A percentile compares a stretch with the other conserved stretches of the same genome.
Conservation (phyloP, 1,140 invertebrate species). For the Sycophaga agraensis region DNA sequence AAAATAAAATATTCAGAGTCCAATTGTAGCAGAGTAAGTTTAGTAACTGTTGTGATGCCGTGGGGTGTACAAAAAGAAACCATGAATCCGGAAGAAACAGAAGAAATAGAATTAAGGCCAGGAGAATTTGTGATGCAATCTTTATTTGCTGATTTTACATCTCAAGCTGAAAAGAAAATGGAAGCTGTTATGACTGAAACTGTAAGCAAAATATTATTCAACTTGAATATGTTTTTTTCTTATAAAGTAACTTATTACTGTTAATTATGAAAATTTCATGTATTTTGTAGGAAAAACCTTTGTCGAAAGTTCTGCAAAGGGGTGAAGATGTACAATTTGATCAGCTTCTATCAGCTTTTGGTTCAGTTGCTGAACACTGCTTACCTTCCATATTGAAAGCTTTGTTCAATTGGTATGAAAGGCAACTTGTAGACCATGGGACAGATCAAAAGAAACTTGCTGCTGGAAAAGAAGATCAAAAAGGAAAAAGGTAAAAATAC, state of each 20-base stretch:
- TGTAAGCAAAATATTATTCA: conserved; percentile 56
- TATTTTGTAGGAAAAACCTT: conserved; percentile 73
- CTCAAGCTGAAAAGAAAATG: conserved; percentile 92
- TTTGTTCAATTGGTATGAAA: conserved; percentile 95
- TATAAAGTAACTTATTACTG: background rate
- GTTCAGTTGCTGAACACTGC: conserved; percentile 94
- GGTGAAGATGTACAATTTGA: conserved; percentile 95
- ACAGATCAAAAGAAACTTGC: conserved; percentile 60
- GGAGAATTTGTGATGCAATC: conserved; percentile 95
- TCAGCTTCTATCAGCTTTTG: conserved; percentile 89
- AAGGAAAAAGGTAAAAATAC: conserved; percentile 67
- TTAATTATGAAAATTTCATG: conserved; percentile 14
- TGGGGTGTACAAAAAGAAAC: conserved; percentile 82
- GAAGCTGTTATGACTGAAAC: conserved; percentile 89
- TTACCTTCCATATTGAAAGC: conserved; percentile 91
- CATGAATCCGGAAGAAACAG: conserved; percentile 60
- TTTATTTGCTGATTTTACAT: conserved; percentile 91
- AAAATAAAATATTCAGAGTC: conserved; percentile 41
- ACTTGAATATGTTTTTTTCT: background rate
- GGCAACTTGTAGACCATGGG: conserved; percentile 74
- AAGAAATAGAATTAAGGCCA: conserved; percentile 72
- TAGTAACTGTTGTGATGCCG: conserved; percentile 64
- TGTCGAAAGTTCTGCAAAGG: conserved; percentile 91
- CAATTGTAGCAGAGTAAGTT: conserved; percentile 51
- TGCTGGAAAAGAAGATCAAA: conserved; percentile 64